Conservation (phyloP, 1,140 invertebrate genomes). For the Trichonephila clavata region DNA sequence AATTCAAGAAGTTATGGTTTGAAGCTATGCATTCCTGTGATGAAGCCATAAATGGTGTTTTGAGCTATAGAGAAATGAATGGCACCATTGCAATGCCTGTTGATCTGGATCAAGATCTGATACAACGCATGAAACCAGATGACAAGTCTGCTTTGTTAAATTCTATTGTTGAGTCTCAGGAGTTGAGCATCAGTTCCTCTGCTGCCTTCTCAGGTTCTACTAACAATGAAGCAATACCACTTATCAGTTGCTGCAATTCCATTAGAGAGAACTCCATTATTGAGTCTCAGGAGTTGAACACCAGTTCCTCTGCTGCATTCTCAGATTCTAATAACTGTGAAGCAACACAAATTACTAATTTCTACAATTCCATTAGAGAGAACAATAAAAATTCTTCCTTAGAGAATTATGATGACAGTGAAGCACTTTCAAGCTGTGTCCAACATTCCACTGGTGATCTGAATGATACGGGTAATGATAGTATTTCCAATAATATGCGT, state of each 20-base stretch:
- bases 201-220: constrained; percentile 13
- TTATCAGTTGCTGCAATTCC: constrained; percentile 39
- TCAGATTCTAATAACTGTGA: constrained; percentile 28
- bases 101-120: not conserved
- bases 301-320: constrained; percentile 6
- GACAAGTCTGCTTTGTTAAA: not conserved
- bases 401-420: not conserved
- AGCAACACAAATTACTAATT: not conserved
- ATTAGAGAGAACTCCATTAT: not conserved
- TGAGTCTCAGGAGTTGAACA: too few relatives aligned
- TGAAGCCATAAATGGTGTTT: constrained; percentile 14
- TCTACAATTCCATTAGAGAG: constrained; percentile 43
- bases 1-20: constrained; percentile 52
- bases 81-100: not conserved
- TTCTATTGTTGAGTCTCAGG: constrained; percentile 46
- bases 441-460: constrained; percentile 32
- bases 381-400: not conserved
- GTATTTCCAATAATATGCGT: not conserved
- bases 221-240: constrained; percentile 31
- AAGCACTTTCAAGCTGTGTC: not conserved
- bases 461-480: not conserved
- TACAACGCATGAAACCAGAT: constrained; percentile 8
- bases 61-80: constrained; percentile 23
- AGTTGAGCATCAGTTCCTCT: not conserved
- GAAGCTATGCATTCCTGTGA: constrained; percentile 7